A percentile compares a stretch with the other conserved stretches of the same genome.
These are phyloP conservation scores for Leucophenga montana DNA, from an alignment of 2,888 invertebrate species.

Conservation along the genomic window DNA sequence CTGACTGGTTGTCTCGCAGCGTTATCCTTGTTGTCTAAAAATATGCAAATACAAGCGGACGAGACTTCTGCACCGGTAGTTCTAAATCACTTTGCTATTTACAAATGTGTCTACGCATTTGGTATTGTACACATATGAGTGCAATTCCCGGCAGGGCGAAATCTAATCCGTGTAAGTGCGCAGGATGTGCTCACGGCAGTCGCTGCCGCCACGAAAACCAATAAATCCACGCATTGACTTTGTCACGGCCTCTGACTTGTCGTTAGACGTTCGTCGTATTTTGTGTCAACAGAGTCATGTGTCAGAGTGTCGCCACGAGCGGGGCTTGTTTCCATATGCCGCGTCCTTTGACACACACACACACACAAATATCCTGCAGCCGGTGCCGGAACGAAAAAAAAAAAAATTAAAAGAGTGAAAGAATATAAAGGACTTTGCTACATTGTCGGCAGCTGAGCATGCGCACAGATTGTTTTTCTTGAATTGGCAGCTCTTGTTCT, in stretches of 20 bases:
- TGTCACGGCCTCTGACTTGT: not conserved
- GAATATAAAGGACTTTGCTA: not conserved
- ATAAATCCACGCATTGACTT: conserved; percentile 57
- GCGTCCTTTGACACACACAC: conserved; percentile 57
- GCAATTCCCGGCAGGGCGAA: conserved; percentile 43
- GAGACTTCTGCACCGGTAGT: conserved; percentile 54
- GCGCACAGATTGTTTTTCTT: conserved; percentile 28
- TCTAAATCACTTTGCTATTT: conserved; percentile 59
- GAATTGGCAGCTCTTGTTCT: conserved; percentile 36
- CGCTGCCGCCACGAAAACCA: conserved; percentile 63
- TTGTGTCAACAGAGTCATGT: conserved; percentile 67
- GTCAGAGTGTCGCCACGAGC: conserved; percentile 58
- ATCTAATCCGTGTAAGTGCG: conserved; percentile 56
- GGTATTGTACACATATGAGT: conserved; percentile 22
- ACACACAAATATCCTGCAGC: not conserved
- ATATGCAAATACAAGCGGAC: conserved; percentile 58
- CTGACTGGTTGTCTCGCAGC: conserved; percentile 11
- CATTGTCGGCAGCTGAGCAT: conserved; percentile 52
- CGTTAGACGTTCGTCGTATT: conserved; percentile 36
- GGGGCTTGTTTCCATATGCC: conserved; percentile 51
- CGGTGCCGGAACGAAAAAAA: not conserved
- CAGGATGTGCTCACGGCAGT: conserved; percentile 57
- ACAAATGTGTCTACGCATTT: conserved; percentile 61
- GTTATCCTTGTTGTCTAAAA: conserved; percentile 48
- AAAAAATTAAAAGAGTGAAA: not conserved